Evolutionary conservation across 2,113 vertebrate species (phyloP).

Genomic region (Dinomys branickii): DNA sequence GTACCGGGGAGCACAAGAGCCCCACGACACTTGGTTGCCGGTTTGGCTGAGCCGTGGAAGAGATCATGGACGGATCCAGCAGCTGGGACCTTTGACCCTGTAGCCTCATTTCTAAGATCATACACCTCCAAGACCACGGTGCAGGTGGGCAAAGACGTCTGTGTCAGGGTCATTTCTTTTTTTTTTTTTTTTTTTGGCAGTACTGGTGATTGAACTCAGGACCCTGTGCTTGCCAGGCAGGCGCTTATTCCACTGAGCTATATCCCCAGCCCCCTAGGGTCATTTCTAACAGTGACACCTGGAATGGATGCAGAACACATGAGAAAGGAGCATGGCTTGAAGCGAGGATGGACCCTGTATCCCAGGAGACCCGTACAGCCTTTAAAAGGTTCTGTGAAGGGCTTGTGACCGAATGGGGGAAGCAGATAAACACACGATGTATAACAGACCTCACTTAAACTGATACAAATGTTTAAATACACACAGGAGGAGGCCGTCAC

Average conservation of each 20-base stretch:
- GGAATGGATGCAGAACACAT: accelerated
- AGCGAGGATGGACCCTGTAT: accelerated
- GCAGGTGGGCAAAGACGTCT: background rate
- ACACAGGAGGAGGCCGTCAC: background rate
- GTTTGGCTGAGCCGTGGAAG: background rate
- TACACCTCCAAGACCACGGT: accelerated
- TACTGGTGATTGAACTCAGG: too few relatives aligned
- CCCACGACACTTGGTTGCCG: background rate
- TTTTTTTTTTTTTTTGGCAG: too few relatives aligned
- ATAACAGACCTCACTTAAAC: background rate
- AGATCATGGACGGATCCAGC: too few relatives aligned
- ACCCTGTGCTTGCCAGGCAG: too few relatives aligned
- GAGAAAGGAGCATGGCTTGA: accelerated
- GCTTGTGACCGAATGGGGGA: background rate
- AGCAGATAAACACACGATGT: background rate
- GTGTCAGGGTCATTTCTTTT: accelerated
- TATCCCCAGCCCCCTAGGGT: too few relatives aligned
- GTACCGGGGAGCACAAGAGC: background rate
- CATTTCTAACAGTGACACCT: background rate
- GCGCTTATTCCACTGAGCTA: too few relatives aligned
- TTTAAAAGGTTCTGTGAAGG: background rate
- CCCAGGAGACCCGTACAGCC: background rate
- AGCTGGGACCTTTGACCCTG: background rate
- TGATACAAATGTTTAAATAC: too few relatives aligned
- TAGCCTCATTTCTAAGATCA: background rate